These are phyloP conservation scores for Antigone vipio DNA, from an alignment of 2,113 vertebrate genomes.

Conservation along the genomic window DNA sequence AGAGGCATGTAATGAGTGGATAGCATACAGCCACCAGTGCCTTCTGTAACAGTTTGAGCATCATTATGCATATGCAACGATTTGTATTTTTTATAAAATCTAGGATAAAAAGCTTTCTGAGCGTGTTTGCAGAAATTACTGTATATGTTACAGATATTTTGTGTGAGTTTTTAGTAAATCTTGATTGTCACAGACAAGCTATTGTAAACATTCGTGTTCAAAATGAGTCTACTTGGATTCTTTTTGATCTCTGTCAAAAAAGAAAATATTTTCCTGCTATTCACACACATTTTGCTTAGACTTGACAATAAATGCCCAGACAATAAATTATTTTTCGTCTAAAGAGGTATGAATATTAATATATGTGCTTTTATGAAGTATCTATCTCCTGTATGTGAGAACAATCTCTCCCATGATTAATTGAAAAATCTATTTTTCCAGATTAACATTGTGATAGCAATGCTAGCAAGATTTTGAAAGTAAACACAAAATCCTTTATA, in stretches of 20 bases:
- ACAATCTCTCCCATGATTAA: background rate
- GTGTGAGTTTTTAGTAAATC: background rate
- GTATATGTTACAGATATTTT: background rate
- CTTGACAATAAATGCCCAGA: background rate
- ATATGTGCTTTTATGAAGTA: background rate
- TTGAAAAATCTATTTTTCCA: background rate
- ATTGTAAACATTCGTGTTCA: background rate
- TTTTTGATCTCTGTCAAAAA: background rate
- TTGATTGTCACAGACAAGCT: background rate
- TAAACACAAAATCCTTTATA: background rate
- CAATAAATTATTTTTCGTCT: background rate
- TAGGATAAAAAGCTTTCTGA: background rate
- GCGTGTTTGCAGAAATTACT: background rate
- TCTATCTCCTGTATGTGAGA: background rate
- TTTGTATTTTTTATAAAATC: background rate
- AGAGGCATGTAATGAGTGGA: background rate
- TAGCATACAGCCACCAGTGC: background rate
- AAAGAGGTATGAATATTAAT: background rate
- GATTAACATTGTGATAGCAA: background rate
- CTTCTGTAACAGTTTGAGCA: background rate
- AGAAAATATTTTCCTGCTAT: background rate
- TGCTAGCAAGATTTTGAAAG: background rate
- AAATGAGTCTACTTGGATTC: background rate
- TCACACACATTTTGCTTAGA: background rate
- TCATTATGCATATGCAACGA: background rate